Evolutionary conservation across 2,113 vertebrate species (phyloP).

Genomic region (Pygathrix nemaeus): DNA sequence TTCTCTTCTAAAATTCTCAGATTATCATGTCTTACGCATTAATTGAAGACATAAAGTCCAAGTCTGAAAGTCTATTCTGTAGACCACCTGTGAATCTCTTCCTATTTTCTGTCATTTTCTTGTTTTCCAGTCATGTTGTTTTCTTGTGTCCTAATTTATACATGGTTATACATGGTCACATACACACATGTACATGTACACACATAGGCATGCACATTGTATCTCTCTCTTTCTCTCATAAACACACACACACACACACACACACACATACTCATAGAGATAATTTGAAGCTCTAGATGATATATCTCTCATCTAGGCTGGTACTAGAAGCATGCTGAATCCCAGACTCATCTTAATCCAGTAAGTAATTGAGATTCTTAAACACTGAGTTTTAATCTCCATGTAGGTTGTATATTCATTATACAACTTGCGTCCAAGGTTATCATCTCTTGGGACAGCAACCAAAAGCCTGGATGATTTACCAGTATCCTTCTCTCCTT

Average conservation of each 20-base stretch:
- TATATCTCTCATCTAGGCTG: neutral
- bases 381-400: neutral
- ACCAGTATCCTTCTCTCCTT: neutral
- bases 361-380: neutral
- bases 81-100: neutral
- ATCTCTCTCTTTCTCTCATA: neutral
- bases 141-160: neutral
- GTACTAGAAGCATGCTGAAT: neutral
- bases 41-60: neutral
- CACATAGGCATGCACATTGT: neutral
- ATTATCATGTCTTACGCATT: neutral
- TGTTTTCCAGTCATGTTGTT: neutral
- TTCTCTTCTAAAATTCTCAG: neutral
- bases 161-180: neutral
- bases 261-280: neutral
- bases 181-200: neutral
- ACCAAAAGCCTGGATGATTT: neutral
- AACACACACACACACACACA: neutral
- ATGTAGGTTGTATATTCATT: neutral
- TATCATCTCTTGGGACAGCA: neutral
- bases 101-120: neutral
- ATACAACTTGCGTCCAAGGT: neutral
- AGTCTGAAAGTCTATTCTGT: neutral
- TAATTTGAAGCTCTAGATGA: neutral
- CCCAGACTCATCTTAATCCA: neutral